Evolutionary conservation across 1,140 invertebrate species (phyloP), one percentile per base, ranked within the genome.

Genomic region (Scaptodrosophila lebanonensis): DNA sequence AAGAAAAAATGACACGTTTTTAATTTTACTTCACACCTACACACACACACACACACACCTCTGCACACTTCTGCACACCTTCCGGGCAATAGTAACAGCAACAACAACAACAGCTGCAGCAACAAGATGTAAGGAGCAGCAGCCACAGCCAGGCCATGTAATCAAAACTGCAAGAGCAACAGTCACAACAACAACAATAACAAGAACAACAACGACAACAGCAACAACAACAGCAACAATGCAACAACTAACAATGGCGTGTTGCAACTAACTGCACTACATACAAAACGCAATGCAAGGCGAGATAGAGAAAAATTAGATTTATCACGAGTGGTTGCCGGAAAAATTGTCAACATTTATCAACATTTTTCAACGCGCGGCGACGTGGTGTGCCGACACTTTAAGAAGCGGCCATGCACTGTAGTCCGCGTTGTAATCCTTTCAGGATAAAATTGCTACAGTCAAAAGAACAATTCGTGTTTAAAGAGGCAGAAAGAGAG

Each of bases 321-420:
- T 83, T 83, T 83, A 83, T 83, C 77, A 83, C 71, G 77, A 83
- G 71, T 73, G 77, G 77, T 83, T 83, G 77, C 71, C 77, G 77
- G 77, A 83, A 83, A 83, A 83, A 83, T 83, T 83, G 79, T 83
- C 79, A 83, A 83, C 79, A 79, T 83, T 83, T 83, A 83, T 83
- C 77, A 83, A 79, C 82, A 84, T 84, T 84, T 84, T 82, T 82
- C 75, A 82, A 70, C 69, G 69, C 57, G 66, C 64, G 38, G 66
- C 70, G 51, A 82, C 75, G 66, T 79, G 67, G 61, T 77, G 52
- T 57, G 59, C 40, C 59, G 52, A 62, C 67, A 61, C 53, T 42
- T 42, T 42, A 68, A 65, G 60, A 56, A 66, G 12, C 3, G 32
- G 32, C 32, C 3, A n/a, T 3, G 6, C 3, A 33, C 8, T 13